Evolutionary conservation across 1,140 invertebrate species (phyloP).

Genomic region (Linepithema humile): DNA sequence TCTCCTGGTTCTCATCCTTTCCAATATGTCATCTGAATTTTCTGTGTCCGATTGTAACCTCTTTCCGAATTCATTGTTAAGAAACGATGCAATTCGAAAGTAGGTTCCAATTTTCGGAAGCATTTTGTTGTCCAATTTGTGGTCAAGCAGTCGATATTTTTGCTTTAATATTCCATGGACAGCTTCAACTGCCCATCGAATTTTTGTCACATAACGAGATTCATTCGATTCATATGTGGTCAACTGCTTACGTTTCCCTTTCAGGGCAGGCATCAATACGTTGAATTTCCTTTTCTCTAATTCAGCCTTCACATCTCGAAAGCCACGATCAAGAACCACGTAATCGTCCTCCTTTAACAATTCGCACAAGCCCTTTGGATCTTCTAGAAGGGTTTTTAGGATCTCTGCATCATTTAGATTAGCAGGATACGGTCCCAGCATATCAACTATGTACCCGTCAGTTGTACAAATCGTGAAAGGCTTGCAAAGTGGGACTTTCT

Average conservation of each 20-base stretch:
- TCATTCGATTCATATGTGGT: slow-evolving; percentile 69
- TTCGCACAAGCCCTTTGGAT: slow-evolving; percentile 55
- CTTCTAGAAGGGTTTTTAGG: slow-evolving; percentile 61
- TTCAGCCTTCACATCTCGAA: slow-evolving; percentile 65
- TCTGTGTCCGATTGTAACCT: slow-evolving; percentile 59
- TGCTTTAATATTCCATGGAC: slow-evolving; percentile 74
- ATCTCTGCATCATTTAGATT: slow-evolving; percentile 72
- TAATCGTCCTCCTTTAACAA: slow-evolving; percentile 58
- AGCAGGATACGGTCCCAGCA: slow-evolving; percentile 63
- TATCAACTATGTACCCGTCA: slow-evolving; percentile 70
- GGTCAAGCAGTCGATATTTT: slow-evolving; percentile 69
- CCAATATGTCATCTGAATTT: slow-evolving; percentile 47
- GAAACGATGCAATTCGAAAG: slow-evolving; percentile 62
- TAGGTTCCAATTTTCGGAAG: slow-evolving; percentile 51
- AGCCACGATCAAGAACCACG: slow-evolving; percentile 74
- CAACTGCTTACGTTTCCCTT: slow-evolving; percentile 27
- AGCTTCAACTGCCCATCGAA: slow-evolving; percentile 78
- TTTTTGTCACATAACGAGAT: slow-evolving; percentile 76
- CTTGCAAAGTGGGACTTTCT: slow-evolving; percentile 68
- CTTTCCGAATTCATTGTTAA: slow-evolving; percentile 66
- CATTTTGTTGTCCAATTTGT: slow-evolving; percentile 72
- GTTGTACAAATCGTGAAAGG: slow-evolving; percentile 74
- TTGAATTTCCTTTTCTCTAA: slow-evolving; percentile 48
- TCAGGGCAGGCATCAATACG: slow-evolving; percentile 15
- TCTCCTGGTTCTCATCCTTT: background rate